Conservation (phyloP, 2,888 invertebrate genomes). For the Drosophila silvestris region DNA sequence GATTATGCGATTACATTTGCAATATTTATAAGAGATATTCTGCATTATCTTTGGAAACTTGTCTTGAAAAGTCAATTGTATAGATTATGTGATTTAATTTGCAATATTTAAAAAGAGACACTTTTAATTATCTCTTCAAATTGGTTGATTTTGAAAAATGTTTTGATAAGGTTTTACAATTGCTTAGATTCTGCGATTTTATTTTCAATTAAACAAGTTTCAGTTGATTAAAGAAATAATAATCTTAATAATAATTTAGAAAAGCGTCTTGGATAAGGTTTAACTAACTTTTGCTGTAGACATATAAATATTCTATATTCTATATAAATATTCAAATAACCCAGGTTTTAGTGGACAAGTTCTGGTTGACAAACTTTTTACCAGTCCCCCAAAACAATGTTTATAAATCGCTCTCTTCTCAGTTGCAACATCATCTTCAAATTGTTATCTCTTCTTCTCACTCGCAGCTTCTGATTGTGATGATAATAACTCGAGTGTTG, state of each 20-base stretch:
- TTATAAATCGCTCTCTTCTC: not conserved
- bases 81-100: not conserved
- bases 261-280: not conserved
- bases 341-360: not conserved
- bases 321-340: not conserved
- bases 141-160: not conserved
- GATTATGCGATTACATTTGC: not conserved
- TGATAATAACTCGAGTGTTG: slow-evolving; percentile 84
- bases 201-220: not conserved
- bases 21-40: not conserved
- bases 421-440: slow-evolving; percentile 9
- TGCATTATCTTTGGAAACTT: not conserved
- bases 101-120: not conserved
- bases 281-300: not conserved
- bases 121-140: not conserved
- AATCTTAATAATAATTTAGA: not conserved
- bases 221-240: not conserved
- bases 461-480: slow-evolving; percentile 84
- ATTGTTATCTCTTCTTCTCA: not conserved
- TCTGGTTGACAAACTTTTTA: accelerated
- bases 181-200: not conserved
- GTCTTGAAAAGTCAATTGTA: not conserved
- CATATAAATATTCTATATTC: not conserved
- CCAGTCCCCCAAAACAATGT: not conserved
- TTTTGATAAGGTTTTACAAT: not conserved